Evolutionary conservation across 2,888 invertebrate genomes (phyloP), one percentile per base, ranked within the genome.

Genomic region (Lasioglossum calceatum): DNA sequence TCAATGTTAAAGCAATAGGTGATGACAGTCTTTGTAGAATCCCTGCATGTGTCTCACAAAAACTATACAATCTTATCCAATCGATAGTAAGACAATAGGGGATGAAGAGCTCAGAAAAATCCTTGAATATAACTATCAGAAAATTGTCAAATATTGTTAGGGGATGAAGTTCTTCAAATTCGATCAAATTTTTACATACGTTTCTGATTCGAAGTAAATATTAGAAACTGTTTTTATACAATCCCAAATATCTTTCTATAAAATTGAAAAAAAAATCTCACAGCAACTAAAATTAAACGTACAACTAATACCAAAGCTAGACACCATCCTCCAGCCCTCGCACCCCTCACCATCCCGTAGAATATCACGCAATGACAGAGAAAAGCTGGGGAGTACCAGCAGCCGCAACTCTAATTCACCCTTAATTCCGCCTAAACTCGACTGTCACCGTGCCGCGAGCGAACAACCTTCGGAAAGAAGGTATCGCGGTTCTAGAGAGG

Each of bases 321-420:
- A 7, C 23, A 8, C 2, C 23, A 23, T 2, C 23, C 10, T 23
- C n/a, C 23, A n/a, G 10, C 0, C 54, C 54, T n/a, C 23, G n/a
- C 8, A n/a, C 3, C 8, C 1, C 10, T n/a, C 10, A 10, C 2
- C 54, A n/a, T 10, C n/a, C 54, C n/a, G 23, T 54, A 10, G n/a
- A 54, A 10, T 8, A 54, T 1, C 23, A n/a, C 10, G 23, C 10
- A 10, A n/a, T n/a, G n/a, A n/a, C 10, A 54, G 54, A 10, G 54
- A 54, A 54, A n/a, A 54, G 23, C 54, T 64, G 7, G 32, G 1
- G 64, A 64, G 27, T 8, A 5, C 14, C 27, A 61, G 64, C 14
- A 64, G 32, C 64, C 16, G 64, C 32, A 54, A n/a, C 54, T 64
- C 64, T 27, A 64, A 64, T 64, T 64, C 64, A 32, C 64, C 64